Conservation (phyloP, 2,797 vertebrate genomes). For the Mycteria americana region DNA sequence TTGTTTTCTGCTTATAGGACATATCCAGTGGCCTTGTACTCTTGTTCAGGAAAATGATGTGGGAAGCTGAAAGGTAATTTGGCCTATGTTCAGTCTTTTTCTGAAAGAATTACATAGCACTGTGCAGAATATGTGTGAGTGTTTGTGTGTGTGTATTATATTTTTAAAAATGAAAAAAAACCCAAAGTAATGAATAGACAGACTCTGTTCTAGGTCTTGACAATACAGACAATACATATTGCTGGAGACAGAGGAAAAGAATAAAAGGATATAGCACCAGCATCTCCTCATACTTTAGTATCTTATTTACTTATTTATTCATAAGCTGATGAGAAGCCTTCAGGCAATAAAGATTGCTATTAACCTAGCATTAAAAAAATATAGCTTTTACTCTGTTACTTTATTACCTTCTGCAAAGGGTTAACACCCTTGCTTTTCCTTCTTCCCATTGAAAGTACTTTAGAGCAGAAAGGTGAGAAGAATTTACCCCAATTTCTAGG, state of each 20-base stretch:
- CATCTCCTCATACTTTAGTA: background rate
- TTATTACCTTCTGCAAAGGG: background rate
- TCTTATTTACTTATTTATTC: background rate
- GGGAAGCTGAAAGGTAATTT: background rate
- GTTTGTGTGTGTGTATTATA: background rate
- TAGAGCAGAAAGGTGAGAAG: background rate
- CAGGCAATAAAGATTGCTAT: background rate
- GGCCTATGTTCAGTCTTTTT: background rate
- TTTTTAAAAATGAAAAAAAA: background rate
- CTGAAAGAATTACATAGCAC: background rate
- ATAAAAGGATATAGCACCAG: background rate
- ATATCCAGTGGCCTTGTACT: background rate
- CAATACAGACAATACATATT: background rate
- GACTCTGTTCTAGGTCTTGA: background rate
- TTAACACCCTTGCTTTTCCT: background rate
- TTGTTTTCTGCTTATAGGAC: slow-evolving; percentile 7
- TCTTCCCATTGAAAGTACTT: background rate
- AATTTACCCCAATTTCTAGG: background rate
- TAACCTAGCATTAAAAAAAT: background rate
- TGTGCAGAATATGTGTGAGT: background rate
- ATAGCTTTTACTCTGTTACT: background rate
- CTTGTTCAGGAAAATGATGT: background rate
- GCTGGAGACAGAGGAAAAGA: background rate
- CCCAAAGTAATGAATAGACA: background rate
- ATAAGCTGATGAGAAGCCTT: background rate